Base-by-base conservation (phyloP, 2,797 vertebrate species). In the Bryconaethiops microstoma region DNA sequence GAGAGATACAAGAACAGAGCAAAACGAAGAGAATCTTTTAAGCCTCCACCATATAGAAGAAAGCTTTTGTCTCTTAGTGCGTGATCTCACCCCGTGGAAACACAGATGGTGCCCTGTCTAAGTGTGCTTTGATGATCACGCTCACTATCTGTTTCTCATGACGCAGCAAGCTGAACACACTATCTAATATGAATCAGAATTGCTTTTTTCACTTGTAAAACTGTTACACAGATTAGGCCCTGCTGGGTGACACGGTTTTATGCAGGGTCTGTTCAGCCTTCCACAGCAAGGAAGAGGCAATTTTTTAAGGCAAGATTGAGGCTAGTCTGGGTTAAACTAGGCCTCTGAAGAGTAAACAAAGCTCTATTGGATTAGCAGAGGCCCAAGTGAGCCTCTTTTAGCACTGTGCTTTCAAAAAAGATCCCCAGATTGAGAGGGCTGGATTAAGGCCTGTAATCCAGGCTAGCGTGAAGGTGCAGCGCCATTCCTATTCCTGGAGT, bases 1-100 rank as follows among this genome's bases (percentile, higher is more conserved):
- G 42, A 35, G 69, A 52, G 16, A 88, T 87, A 89, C 86, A 89
- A 90, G 88, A 89, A 91, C 87, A 89, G 83, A 87, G 90, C 70
- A 57, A 54, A 60, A 67, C 35, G 60, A 40, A 68, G 60, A 54
- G 82, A 82, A 68, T 90, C 87, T 86, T 87, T 85, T 79, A 45
- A 76, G 77, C 71, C 23, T 62, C 59, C 48, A 76, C 42, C n/a
- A 19, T 77, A 23, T 62, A 75, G 73, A 60, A 62, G 42, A 12
- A 75, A 75, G 73, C 57, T 55, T 75, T 75, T 75, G 57, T 75
- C 48, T 71, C 29, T 71, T 71, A 17, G 69, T 54, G 69, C 21
- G 14, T 12, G 25, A 72, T 55, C 50, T 19, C 70, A 69, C 54
- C 29, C 55, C 29, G 7, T 57, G 29, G 62, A 29, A 64, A 52